These are phyloP conservation scores for Fragum whitleyi DNA, from an alignment of 2,888 invertebrate species.

Conservation along the genomic window DNA sequence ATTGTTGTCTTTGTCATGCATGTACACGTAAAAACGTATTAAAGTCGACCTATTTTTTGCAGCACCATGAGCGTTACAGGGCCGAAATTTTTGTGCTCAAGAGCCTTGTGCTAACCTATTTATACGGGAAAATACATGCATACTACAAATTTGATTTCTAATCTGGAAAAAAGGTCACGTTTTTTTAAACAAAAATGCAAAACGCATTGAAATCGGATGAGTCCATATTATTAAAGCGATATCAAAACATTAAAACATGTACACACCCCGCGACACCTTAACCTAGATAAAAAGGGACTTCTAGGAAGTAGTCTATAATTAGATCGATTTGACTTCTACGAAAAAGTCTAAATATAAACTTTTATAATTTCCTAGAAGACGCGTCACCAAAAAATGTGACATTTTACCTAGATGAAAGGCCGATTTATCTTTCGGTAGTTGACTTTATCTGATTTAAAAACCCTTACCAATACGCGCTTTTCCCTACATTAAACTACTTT, in stretches of 20 bases:
- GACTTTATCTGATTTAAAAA: neutral
- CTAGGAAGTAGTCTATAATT: conserved; percentile 10
- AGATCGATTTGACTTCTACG: conserved; percentile 17
- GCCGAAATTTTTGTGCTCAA: too few species aligned
- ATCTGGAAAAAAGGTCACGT: too few species aligned
- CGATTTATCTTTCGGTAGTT: neutral
- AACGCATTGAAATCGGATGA: neutral
- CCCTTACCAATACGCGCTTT: neutral
- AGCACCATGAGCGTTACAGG: too few species aligned
- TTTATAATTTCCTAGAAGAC: conserved; percentile 18
- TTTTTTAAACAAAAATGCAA: too few species aligned
- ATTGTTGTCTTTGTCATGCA: too few species aligned
- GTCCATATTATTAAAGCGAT: neutral
- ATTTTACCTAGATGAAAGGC: neutral
- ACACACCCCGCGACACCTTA: neutral
- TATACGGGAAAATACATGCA: too few species aligned
- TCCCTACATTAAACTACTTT: neutral
- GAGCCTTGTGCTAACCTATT: too few species aligned
- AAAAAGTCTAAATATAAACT: conserved; percentile 13
- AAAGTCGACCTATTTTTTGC: too few species aligned
- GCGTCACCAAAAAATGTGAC: conserved; percentile 10
- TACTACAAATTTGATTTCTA: too few species aligned
- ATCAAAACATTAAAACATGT: conserved; percentile 8
- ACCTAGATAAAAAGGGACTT: conserved; percentile 14
- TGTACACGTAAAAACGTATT: too few species aligned